phyloP scores from a whole-genome alignment of 2,113 vertebrate genomes.

The Mormyrus iriodes region DNA sequence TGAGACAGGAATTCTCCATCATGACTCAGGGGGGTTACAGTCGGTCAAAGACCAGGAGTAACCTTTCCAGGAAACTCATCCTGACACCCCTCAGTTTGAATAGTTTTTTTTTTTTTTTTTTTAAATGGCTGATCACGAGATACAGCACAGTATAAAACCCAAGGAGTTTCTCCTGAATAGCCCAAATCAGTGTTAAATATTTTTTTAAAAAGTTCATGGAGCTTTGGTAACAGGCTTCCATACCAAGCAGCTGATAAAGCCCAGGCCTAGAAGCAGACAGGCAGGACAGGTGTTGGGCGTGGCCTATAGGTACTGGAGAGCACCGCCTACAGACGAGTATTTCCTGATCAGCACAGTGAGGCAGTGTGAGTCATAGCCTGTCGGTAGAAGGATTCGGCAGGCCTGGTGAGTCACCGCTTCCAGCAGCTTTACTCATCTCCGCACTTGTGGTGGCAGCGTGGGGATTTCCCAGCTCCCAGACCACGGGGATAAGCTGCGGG shows the following conservation, averaged over 20 bases:
- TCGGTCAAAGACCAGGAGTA: constrained; percentile 49
- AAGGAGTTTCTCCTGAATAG: not conserved
- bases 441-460: too few relatives aligned
- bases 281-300: not conserved
- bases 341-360: not conserved
- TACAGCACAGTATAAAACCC: not conserved
- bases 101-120: not conserved
- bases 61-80: constrained; percentile 26
- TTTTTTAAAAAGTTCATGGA: not conserved
- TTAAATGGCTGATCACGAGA: not conserved
- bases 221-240: not conserved
- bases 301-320: not conserved
- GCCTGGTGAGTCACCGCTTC: constrained; percentile 10
- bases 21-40: constrained; percentile 44
- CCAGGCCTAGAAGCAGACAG: not conserved
- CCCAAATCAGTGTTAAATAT: not conserved
- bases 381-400: not conserved
- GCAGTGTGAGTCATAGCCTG: not conserved
- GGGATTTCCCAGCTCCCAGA: constrained; percentile 12
- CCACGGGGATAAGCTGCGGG: not conserved
- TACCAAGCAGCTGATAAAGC: not conserved
- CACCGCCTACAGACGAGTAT: not conserved
- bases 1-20: not conserved
- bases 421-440: not conserved
- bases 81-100: constrained; percentile 4